Evolutionary conservation across 2,888 invertebrate species (phyloP).

Genomic region (Ischnus inquisitorius): DNA sequence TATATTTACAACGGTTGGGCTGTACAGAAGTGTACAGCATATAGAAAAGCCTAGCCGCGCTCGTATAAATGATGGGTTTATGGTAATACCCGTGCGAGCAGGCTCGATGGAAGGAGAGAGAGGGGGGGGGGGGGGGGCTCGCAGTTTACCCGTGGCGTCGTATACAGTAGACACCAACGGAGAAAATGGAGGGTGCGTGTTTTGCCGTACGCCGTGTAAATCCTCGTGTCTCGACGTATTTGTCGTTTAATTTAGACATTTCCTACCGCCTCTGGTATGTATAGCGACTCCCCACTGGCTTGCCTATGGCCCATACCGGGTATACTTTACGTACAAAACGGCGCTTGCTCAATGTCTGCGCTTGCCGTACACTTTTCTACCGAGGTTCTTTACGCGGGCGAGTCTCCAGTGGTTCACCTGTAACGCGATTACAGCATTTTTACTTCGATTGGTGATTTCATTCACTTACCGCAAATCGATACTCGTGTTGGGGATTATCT

Average conservation of each 20-base stretch:
- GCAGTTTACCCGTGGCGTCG: slow-evolving; percentile 68
- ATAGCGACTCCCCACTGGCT: slow-evolving; percentile 20
- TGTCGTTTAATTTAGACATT: slow-evolving; percentile 83
- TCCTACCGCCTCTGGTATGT: slow-evolving; percentile 60
- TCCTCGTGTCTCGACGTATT: slow-evolving; percentile 83
- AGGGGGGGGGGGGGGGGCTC: slow-evolving; percentile 56
- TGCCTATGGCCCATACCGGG: slow-evolving; percentile 24
- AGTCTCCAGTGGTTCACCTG: neutral
- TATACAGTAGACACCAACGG: slow-evolving; percentile 63
- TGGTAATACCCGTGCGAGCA: slow-evolving; percentile 80
- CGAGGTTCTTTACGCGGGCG: slow-evolving; percentile 28
- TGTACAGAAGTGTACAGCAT: slow-evolving; percentile 67
- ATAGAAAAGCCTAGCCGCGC: slow-evolving; percentile 72
- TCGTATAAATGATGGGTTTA: slow-evolving; percentile 83
- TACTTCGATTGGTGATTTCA: neutral
- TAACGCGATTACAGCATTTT: neutral
- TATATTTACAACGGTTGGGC: neutral
- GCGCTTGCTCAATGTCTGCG: slow-evolving; percentile 40
- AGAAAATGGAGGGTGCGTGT: slow-evolving; percentile 83
- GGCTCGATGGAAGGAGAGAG: slow-evolving; percentile 70
- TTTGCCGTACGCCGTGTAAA: slow-evolving; percentile 81
- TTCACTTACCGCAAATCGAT: neutral
- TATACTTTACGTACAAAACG: slow-evolving; percentile 10
- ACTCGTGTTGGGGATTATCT: too few species aligned
- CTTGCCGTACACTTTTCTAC: slow-evolving; percentile 26